These are phyloP conservation scores for Gobiocypris rarus DNA, from an alignment of 2,113 vertebrate genomes.

Conservation along the genomic window DNA sequence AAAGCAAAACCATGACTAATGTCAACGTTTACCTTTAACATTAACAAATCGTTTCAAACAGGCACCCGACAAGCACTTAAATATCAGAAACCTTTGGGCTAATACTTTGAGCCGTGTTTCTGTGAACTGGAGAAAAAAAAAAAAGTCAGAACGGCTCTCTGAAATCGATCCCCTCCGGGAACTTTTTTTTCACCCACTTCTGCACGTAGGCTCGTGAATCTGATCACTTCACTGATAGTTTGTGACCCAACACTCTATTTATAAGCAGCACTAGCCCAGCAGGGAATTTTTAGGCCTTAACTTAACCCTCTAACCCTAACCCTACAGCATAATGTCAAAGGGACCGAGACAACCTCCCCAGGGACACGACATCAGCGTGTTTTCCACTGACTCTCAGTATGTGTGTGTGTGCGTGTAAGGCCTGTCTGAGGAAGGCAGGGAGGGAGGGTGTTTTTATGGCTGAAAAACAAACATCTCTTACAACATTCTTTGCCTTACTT, in stretches of 20 bases:
- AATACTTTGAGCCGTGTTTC: background rate
- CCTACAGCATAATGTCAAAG: conserved; percentile 22
- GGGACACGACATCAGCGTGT: background rate
- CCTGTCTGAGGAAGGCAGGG: background rate
- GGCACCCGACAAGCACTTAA: background rate
- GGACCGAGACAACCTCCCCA: background rate
- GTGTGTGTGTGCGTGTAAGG: background rate
- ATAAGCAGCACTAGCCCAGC: background rate
- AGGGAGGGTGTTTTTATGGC: background rate
- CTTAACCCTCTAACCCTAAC: conserved; percentile 7
- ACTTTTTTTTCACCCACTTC: conserved; percentile 25
- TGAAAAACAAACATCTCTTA: conserved; percentile 9
- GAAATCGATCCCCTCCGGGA: conserved; percentile 38
- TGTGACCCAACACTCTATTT: conserved; percentile 23
- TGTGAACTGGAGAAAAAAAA: background rate
- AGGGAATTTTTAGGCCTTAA: conserved; percentile 17
- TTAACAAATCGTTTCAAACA: background rate
- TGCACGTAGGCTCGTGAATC: conserved; percentile 36
- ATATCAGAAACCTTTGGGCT: conserved; percentile 7
- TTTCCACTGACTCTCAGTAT: background rate
- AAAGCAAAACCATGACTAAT: conserved; percentile 2
- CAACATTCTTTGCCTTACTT: conserved; percentile 6
- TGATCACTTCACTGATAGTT: conserved; percentile 11
- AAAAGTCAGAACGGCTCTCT: background rate
- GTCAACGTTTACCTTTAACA: background rate